Conservation (phyloP, 2,888 invertebrate species). For the Artemia sp. region DNA sequence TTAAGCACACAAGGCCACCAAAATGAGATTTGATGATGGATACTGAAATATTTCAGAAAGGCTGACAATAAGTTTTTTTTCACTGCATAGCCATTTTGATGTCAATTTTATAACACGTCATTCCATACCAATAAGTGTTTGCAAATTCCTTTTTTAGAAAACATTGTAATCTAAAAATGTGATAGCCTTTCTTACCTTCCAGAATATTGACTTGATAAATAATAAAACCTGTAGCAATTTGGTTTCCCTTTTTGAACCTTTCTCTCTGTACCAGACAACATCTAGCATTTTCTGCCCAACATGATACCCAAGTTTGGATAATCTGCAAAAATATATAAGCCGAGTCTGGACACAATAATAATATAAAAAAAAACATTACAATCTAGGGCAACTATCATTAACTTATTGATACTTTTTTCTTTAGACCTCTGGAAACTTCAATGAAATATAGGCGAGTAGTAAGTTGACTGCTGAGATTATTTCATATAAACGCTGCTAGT, state of each 20-base stretch:
- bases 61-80: conserved; percentile 1
- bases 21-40: too few relatives aligned
- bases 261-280: conserved; percentile 78
- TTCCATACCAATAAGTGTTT: background rate
- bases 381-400: too few relatives aligned
- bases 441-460: too few relatives aligned
- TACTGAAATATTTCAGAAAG: background rate
- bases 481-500: too few relatives aligned
- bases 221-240: conserved; percentile 83
- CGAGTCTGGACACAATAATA: background rate
- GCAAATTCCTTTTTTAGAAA: background rate
- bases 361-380: too few relatives aligned
- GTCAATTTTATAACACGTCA: background rate
- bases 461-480: too few relatives aligned
- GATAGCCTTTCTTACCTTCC: conserved; percentile 52
- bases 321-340: conserved; percentile 37
- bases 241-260: conserved; percentile 81
- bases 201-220: conserved; percentile 85
- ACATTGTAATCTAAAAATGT: background rate
- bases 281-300: conserved; percentile 87
- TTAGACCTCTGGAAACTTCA: too few relatives aligned
- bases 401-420: too few relatives aligned
- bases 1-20: too few relatives aligned
- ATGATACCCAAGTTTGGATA: conserved; percentile 84
- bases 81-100: background rate